Conservation (phyloP, 2,113 vertebrate genomes). For the Leucopsar rothschildi region DNA sequence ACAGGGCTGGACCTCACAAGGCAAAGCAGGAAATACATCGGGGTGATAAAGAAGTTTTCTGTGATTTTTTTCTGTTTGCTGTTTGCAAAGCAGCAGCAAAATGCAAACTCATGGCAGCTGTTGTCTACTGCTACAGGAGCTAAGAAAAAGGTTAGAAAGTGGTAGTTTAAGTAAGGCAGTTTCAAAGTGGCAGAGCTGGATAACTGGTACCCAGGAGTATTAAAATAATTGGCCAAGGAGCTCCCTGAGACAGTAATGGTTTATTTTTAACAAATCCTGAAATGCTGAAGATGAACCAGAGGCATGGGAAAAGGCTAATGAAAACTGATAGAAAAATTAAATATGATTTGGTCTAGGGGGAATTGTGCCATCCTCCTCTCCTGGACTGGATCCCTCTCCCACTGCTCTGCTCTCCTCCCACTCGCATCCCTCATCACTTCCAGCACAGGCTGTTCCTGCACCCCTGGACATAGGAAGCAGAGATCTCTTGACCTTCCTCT, state of each 20-base stretch:
- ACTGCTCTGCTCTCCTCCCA: background rate
- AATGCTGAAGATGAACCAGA: background rate
- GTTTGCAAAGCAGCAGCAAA: background rate
- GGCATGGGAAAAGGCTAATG: conserved; percentile 12
- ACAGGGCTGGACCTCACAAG: background rate
- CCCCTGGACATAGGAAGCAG: rapidly evolving
- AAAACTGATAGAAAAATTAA: conserved; percentile 27
- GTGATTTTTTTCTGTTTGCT: background rate
- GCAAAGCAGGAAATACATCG: background rate
- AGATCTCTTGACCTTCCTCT: background rate
- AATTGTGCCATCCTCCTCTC: background rate
- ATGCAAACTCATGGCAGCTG: background rate
- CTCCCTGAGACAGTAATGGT: background rate
- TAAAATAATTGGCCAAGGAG: conserved; percentile 45
- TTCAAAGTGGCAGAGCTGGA: background rate
- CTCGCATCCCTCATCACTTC: rapidly evolving
- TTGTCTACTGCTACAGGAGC: background rate
- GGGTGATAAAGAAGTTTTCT: background rate
- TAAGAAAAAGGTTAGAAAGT: conserved; percentile 19
- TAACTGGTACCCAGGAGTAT: conserved; percentile 46
- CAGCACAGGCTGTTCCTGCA: background rate
- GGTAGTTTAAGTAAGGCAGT: conserved; percentile 1
- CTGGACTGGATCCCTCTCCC: background rate
- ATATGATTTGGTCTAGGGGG: background rate
- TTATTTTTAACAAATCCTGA: conserved; percentile 40